phyloP scores from a whole-genome alignment of 2,113 vertebrate genomes.

The Forbesichthys agassizii region DNA sequence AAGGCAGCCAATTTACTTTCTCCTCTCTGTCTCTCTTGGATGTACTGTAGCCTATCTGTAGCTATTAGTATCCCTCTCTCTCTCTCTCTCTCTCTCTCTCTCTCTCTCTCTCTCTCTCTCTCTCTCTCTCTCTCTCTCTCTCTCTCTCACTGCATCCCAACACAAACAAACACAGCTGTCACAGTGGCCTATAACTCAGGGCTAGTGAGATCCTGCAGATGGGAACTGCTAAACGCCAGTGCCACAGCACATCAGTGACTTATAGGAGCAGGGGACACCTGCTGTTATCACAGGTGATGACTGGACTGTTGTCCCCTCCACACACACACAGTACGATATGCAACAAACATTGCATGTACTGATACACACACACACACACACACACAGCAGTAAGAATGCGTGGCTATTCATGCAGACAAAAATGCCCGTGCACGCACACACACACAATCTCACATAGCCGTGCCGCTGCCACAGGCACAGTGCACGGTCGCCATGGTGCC shows the following conservation, averaged over 20 bases:
- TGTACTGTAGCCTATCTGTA: no score
- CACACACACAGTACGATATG: not conserved
- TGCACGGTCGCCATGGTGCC: constrained; percentile 2
- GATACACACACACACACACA: constrained; percentile 4
- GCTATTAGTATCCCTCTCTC: not conserved
- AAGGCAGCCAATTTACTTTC: constrained; percentile 16
- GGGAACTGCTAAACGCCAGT: constrained; percentile 70
- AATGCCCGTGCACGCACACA: not conserved
- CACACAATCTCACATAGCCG: constrained; percentile 21
- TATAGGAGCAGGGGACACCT: constrained; percentile 61
- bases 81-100: not conserved
- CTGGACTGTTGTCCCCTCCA: constrained; percentile 40
- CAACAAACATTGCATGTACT: constrained; percentile 2
- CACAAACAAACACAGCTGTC: constrained; percentile 71
- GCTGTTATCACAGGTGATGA: constrained; percentile 67
- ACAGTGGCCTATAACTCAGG: constrained; percentile 65
- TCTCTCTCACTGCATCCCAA: constrained; percentile 28
- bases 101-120: constrained; percentile 3
- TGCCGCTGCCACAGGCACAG: constrained; percentile 32
- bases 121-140: no score
- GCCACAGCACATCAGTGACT: constrained; percentile 69
- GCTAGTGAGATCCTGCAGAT: constrained; percentile 68
- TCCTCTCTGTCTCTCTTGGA: not conserved
- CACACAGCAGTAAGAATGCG: constrained; percentile 4
- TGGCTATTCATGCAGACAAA: not conserved